A percentile compares a stretch with the other conserved stretches of the same genome.
phyloP scores from a whole-genome alignment of 2,888 invertebrate genomes.

The Stenchaetothrips biformis region DNA sequence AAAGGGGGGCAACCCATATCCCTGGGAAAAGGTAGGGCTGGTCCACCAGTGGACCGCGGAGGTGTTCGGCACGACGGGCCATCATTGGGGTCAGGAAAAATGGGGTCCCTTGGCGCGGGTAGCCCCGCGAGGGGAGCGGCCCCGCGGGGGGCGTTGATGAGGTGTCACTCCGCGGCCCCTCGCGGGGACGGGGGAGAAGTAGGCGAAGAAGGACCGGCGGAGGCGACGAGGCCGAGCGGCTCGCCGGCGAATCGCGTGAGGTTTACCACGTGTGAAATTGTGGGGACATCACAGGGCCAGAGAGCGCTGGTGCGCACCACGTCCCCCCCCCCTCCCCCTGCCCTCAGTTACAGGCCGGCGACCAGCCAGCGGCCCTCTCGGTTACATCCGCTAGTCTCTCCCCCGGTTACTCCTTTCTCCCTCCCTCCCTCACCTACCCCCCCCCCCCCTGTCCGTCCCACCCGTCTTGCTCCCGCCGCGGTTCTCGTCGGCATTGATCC shows the following conservation, averaged over 20 bases:
- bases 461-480: background rate
- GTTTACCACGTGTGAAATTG: constrained; percentile 23
- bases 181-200: no score
- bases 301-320: constrained; percentile 19
- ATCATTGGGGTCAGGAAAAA: background rate
- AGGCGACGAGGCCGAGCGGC: constrained; percentile 2
- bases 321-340: constrained; percentile 8
- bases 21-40: background rate
- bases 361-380: background rate
- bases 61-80: background rate
- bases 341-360: background rate
- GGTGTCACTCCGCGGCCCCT: no score
- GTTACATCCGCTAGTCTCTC: background rate
- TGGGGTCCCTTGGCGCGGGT: background rate
- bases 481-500: background rate
- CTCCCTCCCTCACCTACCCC: constrained; percentile 23
- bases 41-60: background rate
- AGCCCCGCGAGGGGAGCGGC: background rate
- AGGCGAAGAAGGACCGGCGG: background rate
- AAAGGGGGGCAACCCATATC: constrained; percentile 31
- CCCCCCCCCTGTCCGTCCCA: background rate
- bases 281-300: constrained; percentile 17
- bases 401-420: constrained; percentile 22
- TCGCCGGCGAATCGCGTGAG: background rate
- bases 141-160: background rate